Conservation (phyloP, 2,888 invertebrate genomes). For the Steinernema scapterisci region DNA sequence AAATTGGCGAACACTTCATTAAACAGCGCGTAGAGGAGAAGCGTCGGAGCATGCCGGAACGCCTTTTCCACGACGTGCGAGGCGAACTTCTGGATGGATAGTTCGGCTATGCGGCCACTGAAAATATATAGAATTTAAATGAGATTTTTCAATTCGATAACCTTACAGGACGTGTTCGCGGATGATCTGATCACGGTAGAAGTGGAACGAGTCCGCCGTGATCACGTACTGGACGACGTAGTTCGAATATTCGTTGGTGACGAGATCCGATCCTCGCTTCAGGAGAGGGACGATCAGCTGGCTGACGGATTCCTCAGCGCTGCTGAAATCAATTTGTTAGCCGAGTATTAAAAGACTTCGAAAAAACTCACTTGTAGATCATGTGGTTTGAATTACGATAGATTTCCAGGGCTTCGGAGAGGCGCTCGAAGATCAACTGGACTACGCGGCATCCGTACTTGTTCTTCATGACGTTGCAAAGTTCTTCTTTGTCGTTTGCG, state of each 20-base stretch:
- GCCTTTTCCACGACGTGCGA: conserved; percentile 58
- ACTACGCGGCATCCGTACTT: conserved; percentile 59
- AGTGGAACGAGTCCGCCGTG: conserved; percentile 39
- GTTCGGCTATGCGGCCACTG: conserved; percentile 49
- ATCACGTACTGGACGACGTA: conserved; percentile 58
- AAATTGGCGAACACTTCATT: conserved; percentile 20
- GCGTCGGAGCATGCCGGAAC: conserved; percentile 47
- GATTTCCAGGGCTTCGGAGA: conserved; percentile 38
- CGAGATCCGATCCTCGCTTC: conserved; percentile 32
- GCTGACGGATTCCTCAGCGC: not conserved
- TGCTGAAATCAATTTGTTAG: not conserved
- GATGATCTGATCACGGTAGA: conserved; percentile 51
- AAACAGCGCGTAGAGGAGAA: conserved; percentile 49
- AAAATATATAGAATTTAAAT: conserved; percentile 29
- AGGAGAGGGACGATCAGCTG: conserved; percentile 8
- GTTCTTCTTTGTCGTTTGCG: conserved; percentile 35
- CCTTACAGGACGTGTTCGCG: conserved; percentile 52
- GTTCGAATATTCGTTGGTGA: conserved; percentile 56
- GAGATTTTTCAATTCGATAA: too few relatives aligned
- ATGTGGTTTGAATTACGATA: not conserved
- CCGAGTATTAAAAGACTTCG: not conserved
- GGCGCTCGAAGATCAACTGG: conserved; percentile 56
- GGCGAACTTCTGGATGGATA: conserved; percentile 57
- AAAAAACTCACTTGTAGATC: not conserved
- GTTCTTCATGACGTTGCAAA: conserved; percentile 51